Evolutionary conservation across 2,113 vertebrate species (phyloP).

Genomic region (Hemiprocne comata): DNA sequence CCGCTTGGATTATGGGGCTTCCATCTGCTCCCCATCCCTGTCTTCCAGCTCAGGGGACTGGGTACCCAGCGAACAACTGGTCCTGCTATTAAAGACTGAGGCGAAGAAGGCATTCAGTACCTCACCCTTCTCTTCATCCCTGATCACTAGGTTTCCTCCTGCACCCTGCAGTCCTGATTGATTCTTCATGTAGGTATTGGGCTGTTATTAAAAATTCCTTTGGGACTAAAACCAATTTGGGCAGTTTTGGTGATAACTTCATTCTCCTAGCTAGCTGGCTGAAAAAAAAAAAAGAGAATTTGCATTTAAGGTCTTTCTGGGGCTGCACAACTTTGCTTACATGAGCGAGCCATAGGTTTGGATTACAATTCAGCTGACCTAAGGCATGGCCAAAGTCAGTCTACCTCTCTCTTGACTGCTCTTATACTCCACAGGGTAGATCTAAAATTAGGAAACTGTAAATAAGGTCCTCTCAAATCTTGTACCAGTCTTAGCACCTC

Average conservation of each 20-base stretch:
- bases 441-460: slow-evolving; percentile 42
- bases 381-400: not conserved
- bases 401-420: not conserved
- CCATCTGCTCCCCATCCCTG: too few relatives aligned
- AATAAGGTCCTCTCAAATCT: slow-evolving; percentile 27
- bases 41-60: too few relatives aligned
- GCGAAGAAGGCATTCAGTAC: too few relatives aligned
- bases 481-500: slow-evolving; percentile 20
- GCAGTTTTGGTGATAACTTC: not conserved
- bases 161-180: not conserved
- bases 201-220: not conserved
- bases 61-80: too few relatives aligned
- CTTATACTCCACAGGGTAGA: not conserved
- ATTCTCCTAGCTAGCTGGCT: not conserved
- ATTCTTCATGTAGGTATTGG: not conserved
- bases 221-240: not conserved
- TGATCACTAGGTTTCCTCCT: too few relatives aligned
- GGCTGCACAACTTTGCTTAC: not conserved
- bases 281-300: not conserved
- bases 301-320: not conserved
- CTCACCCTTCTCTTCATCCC: too few relatives aligned
- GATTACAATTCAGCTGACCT: not conserved
- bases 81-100: too few relatives aligned
- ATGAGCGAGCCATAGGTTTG: not conserved
- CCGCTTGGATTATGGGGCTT: too few relatives aligned